Conservation (phyloP, 2,888 invertebrate species). For the Hymenopus coronatus region DNA sequence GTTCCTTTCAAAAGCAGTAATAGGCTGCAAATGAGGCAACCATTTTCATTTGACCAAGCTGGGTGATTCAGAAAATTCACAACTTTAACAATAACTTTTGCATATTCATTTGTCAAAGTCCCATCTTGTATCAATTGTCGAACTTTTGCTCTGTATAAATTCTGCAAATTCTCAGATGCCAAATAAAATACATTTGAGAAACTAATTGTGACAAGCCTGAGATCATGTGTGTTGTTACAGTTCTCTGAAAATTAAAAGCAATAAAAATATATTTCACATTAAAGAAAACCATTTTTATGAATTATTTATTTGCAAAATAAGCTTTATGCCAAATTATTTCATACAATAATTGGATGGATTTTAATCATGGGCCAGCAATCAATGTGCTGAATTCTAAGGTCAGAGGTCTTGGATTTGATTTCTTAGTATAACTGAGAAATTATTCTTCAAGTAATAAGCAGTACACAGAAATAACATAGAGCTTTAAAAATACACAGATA, state of each 20-base stretch:
- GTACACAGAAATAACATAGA: no score
- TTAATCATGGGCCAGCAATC: no score
- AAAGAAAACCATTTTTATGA: no score
- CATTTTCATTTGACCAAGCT: constrained; percentile 48
- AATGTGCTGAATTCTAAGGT: no score
- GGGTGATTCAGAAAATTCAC: constrained; percentile 50
- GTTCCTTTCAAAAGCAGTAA: constrained; percentile 45
- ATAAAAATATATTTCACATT: no score
- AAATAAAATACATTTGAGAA: constrained; percentile 47
- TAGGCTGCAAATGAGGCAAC: constrained; percentile 41
- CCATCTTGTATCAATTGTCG: constrained; percentile 42
- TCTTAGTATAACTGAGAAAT: no score
- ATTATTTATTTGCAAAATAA: no score
- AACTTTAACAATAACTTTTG: constrained; percentile 41
- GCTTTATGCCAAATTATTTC: no score
- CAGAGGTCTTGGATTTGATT: no score
- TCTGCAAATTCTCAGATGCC: constrained; percentile 45
- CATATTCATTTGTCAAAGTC: constrained; percentile 39
- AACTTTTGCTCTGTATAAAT: constrained; percentile 45
- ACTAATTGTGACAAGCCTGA: constrained; percentile 50
- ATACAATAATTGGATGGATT: no score
- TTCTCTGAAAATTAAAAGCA: constrained; percentile 36
- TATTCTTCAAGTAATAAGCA: no score
- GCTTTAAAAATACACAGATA: no score
- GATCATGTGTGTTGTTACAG: constrained; percentile 45